phyloP scores from a whole-genome alignment of 2,888 invertebrate genomes.

The Formica aserva region DNA sequence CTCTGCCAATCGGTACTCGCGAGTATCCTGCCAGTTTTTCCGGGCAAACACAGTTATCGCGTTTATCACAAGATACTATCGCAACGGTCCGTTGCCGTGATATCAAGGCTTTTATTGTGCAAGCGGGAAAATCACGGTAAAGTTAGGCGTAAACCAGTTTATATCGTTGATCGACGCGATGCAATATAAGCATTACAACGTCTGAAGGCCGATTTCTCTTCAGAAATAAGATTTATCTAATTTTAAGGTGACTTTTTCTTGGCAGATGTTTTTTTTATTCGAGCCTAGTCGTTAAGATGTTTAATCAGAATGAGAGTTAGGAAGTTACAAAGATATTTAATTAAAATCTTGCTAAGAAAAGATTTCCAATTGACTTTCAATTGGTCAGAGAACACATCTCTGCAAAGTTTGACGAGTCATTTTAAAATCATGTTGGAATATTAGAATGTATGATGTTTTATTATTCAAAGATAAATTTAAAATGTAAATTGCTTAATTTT shows the following conservation, averaged over 20 bases:
- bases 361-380: background rate
- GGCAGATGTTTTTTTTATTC: background rate
- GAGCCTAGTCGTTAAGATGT: background rate
- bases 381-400: background rate
- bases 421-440: background rate
- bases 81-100: background rate
- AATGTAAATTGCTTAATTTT: slow-evolving; percentile 8
- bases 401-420: background rate
- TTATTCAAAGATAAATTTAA: background rate
- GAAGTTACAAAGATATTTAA: background rate
- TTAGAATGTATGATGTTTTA: background rate
- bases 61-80: slow-evolving; percentile 63
- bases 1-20: slow-evolving; percentile 26
- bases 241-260: background rate
- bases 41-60: slow-evolving; percentile 60
- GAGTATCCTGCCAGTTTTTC: slow-evolving; percentile 36
- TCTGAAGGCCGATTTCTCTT: background rate
- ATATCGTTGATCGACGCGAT: background rate
- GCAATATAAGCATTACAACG: background rate
- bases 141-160: background rate
- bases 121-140: slow-evolving; percentile 18
- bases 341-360: background rate
- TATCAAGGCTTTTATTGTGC: background rate
- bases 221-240: background rate
- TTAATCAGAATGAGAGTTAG: background rate